A percentile compares a stretch with the other conserved stretches of the same genome.
Conservation (phyloP, 2,113 vertebrate species). For the Marmota flaviventris region DNA sequence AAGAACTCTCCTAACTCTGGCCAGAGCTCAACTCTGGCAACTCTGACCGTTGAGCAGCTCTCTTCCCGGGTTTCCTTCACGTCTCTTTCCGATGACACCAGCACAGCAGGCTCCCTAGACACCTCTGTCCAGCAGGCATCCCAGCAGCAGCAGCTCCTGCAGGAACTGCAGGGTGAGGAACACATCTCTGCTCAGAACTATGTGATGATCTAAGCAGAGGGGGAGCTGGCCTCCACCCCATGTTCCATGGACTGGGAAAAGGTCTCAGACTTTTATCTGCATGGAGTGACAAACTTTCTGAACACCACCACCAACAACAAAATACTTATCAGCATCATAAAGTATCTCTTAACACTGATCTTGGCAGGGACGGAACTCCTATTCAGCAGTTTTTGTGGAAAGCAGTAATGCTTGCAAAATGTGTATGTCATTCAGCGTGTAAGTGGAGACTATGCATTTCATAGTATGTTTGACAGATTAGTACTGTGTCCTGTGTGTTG, state of each 20-base stretch:
- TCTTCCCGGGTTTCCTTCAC: slow-evolving; percentile 93
- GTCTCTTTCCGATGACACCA: slow-evolving; percentile 93
- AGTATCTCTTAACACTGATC: slow-evolving; percentile 88
- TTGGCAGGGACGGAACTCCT: slow-evolving; percentile 89
- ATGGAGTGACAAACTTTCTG: slow-evolving; percentile 92
- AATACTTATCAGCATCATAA: slow-evolving; percentile 85
- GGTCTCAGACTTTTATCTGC: slow-evolving; percentile 88
- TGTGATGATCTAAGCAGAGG: slow-evolving; percentile 89
- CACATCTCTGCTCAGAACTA: slow-evolving; percentile 91
- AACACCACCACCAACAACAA: slow-evolving; percentile 78
- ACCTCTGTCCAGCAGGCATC: slow-evolving; percentile 84
- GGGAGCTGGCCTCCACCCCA: slow-evolving; percentile 90
- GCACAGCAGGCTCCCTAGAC: slow-evolving; percentile 91
- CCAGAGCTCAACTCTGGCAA: slow-evolving; percentile 87
- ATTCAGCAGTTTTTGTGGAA: slow-evolving; percentile 87
- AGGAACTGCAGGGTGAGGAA: slow-evolving; percentile 89
- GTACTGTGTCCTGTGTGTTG: slow-evolving; percentile 94
- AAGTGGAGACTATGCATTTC: slow-evolving; percentile 94
- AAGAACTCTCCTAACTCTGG: slow-evolving; percentile 88
- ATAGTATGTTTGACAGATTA: slow-evolving; percentile 93
- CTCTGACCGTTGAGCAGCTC: slow-evolving; percentile 90
- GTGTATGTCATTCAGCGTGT: slow-evolving; percentile 86
- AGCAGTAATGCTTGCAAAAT: slow-evolving; percentile 89
- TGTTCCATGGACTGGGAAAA: slow-evolving; percentile 65
- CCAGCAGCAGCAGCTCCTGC: slow-evolving; percentile 86